A percentile compares a stretch with the other conserved stretches of the same genome.
These are phyloP conservation scores for Pseudotriccus pelzelni DNA, from an alignment of 2,797 vertebrate species.

Conservation along the genomic window DNA sequence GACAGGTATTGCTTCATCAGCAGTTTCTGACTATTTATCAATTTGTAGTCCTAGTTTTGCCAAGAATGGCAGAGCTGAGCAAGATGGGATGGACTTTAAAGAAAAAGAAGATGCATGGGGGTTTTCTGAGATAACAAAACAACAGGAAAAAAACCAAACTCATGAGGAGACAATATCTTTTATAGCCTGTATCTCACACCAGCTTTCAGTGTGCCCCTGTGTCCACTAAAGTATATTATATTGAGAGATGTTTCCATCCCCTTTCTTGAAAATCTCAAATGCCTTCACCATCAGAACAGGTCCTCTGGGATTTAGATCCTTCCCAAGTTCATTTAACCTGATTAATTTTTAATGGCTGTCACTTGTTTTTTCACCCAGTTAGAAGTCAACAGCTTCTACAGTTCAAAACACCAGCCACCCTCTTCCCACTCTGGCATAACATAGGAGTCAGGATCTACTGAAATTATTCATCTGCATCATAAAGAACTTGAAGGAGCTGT, in stretches of 20 bases:
- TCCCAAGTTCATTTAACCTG: constrained; percentile 26
- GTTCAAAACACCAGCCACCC: constrained; percentile 32
- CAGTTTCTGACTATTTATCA: background rate
- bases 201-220: background rate
- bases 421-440: background rate
- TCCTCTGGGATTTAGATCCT: background rate
- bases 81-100: background rate
- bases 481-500: constrained; percentile 60
- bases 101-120: background rate
- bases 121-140: background rate
- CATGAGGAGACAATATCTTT: background rate
- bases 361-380: constrained; percentile 15
- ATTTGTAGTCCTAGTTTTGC: background rate
- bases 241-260: background rate
- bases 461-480: constrained; percentile 60
- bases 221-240: background rate
- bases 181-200: background rate
- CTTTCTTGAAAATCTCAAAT: background rate
- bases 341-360: constrained; percentile 40
- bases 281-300: background rate
- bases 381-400: background rate
- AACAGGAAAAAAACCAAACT: background rate
- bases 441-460: background rate
- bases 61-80: background rate
- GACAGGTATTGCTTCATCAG: background rate